phyloP scores from a whole-genome alignment of 2,888 invertebrate genomes.

The Rhorus exstirpatorius region DNA sequence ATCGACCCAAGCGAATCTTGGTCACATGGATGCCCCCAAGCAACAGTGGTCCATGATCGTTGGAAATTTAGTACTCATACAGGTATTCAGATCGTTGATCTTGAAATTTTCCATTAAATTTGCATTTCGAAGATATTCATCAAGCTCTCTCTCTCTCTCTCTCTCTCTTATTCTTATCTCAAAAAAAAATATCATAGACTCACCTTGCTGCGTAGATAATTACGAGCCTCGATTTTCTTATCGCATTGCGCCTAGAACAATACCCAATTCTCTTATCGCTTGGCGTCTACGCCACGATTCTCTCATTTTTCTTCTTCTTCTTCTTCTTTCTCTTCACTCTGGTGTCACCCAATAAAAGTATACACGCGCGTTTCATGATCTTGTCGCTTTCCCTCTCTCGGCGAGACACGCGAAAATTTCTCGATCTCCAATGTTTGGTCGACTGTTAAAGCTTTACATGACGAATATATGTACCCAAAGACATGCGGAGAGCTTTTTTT shows the following conservation, averaged over 20 bases:
- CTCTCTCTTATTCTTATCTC: constrained; percentile 12
- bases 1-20: constrained; percentile 96
- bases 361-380: constrained; percentile 58
- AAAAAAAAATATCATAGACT: neutral
- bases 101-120: neutral
- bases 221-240: constrained; percentile 59
- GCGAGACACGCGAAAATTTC: constrained; percentile 14
- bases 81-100: constrained; percentile 86
- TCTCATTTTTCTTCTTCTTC: neutral
- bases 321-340: constrained; percentile 33
- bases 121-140: neutral
- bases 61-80: constrained; percentile 92
- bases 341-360: constrained; percentile 49
- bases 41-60: constrained; percentile 90
- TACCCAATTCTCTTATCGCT: constrained; percentile 66
- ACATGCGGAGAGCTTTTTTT: constrained; percentile 1
- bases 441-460: constrained; percentile 62
- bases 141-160: neutral
- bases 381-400: constrained; percentile 39
- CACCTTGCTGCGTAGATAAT: constrained; percentile 25
- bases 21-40: constrained; percentile 90
- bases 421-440: constrained; percentile 55
- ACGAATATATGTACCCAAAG: constrained; percentile 32
- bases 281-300: constrained; percentile 55
- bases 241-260: constrained; percentile 64